phyloP scores from a whole-genome alignment of 2,888 invertebrate species.

The Tillus elongatus region DNA sequence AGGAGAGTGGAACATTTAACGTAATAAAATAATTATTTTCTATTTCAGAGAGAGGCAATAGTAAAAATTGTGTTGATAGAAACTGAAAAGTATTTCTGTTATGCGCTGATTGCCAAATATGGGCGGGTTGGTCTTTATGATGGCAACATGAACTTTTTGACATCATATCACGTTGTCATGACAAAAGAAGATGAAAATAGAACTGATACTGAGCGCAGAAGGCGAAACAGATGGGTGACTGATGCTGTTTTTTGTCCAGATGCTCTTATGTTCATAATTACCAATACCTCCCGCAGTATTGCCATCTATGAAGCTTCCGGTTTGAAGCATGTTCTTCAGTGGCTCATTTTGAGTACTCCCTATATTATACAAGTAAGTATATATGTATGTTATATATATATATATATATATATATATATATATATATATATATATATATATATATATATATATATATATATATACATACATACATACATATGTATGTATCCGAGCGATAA shows the following conservation, averaged over 20 bases:
- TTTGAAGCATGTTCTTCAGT: slow-evolving; percentile 48
- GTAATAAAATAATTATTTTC: too few relatives aligned
- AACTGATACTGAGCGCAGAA: slow-evolving; percentile 35
- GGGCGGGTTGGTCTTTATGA: slow-evolving; percentile 53
- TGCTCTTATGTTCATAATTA: slow-evolving; percentile 46
- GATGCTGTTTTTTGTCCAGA: slow-evolving; percentile 52
- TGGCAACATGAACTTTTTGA: slow-evolving; percentile 46
- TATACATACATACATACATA: too few relatives aligned
- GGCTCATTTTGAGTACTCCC: slow-evolving; percentile 49
- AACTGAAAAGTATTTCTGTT: slow-evolving; percentile 51
- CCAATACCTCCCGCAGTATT: slow-evolving; percentile 52
- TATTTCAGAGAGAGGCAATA: slow-evolving; percentile 51
- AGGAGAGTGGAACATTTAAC: too few relatives aligned
- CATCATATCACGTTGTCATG: slow-evolving; percentile 47
- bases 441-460: too few relatives aligned
- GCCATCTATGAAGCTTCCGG: slow-evolving; percentile 52
- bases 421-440: too few relatives aligned
- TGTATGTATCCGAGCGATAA: too few relatives aligned
- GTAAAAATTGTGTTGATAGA: slow-evolving; percentile 50
- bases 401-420: too few relatives aligned
- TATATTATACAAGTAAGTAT: slow-evolving; percentile 48
- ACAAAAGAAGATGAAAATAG: slow-evolving; percentile 44
- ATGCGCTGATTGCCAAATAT: slow-evolving; percentile 49
- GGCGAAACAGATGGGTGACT: slow-evolving; percentile 53
- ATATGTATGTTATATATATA: too few relatives aligned